phyloP scores from a whole-genome alignment of 1,140 invertebrate species.

The Diabrotica virgifera region DNA sequence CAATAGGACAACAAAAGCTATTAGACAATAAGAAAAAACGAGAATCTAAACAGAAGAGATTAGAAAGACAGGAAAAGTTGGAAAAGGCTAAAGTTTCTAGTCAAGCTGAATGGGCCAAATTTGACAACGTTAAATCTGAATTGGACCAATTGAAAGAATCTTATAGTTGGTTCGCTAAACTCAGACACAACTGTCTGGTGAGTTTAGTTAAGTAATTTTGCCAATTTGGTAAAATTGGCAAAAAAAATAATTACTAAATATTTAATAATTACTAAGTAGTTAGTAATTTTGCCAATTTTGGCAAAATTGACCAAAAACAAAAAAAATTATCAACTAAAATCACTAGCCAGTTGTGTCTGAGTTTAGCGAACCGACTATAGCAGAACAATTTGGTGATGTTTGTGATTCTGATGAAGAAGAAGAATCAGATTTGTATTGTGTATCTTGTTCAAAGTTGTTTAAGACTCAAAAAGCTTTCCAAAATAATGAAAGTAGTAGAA shows the following conservation, averaged over 20 bases:
- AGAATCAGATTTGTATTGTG: constrained; percentile 69
- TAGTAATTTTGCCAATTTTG: no score
- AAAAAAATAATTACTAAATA: no score
- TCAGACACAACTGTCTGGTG: no score
- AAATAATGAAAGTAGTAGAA: constrained; percentile 93
- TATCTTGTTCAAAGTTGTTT: constrained; percentile 91
- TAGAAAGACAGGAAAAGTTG: constrained; percentile 55
- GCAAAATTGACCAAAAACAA: no score
- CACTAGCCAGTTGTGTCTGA: no score
- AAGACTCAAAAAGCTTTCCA: constrained; percentile 86
- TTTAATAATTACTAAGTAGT: no score
- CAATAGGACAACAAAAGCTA: constrained; percentile 66
- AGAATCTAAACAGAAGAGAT: constrained; percentile 57
- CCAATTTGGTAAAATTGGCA: no score
- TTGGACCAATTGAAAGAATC: constrained; percentile 62
- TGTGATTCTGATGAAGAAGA: constrained; percentile 41
- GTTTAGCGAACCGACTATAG: no score
- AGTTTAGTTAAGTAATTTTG: no score
- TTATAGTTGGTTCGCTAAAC: no score
- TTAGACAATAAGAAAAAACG: constrained; percentile 65
- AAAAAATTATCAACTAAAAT: no score
- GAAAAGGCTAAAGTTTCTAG: constrained; percentile 50
- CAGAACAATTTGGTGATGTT: constrained; percentile 57
- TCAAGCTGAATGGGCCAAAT: constrained; percentile 65
- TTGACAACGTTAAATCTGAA: constrained; percentile 62